These are phyloP conservation scores for Idaea aversata DNA, from an alignment of 2,888 invertebrate genomes.

Conservation along the genomic window DNA sequence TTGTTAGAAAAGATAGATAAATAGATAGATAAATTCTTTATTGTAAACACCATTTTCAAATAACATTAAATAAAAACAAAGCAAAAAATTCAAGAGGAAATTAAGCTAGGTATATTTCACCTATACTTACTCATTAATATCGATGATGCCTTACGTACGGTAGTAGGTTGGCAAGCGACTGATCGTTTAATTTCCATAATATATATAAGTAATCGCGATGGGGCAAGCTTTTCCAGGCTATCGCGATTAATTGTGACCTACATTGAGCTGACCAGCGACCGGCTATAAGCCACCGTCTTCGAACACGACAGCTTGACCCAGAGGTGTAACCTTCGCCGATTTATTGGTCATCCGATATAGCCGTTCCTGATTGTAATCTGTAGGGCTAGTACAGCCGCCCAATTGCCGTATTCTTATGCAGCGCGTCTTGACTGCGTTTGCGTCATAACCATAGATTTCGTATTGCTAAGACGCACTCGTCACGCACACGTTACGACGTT, in stretches of 20 bases:
- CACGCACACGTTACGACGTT: too few relatives aligned
- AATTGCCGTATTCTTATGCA: too few relatives aligned
- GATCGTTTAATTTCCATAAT: slow-evolving; percentile 63
- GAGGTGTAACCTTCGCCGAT: slow-evolving; percentile 44
- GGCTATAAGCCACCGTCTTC: slow-evolving; percentile 23
- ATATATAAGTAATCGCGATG: slow-evolving; percentile 50
- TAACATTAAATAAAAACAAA: too few relatives aligned
- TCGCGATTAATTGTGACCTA: slow-evolving; percentile 75
- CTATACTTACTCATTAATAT: neutral
- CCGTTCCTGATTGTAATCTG: slow-evolving; percentile 23
- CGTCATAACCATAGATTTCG: too few relatives aligned
- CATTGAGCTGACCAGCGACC: slow-evolving; percentile 46
- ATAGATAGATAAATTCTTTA: too few relatives aligned
- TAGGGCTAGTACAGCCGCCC: slow-evolving; percentile 2
- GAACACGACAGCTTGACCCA: slow-evolving; percentile 30
- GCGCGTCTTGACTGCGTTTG: too few relatives aligned
- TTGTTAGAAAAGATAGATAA: too few relatives aligned
- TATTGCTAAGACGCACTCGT: too few relatives aligned
- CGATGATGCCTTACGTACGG: slow-evolving; percentile 10
- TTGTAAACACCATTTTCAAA: too few relatives aligned
- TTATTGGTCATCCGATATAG: slow-evolving; percentile 37
- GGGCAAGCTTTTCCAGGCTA: slow-evolving; percentile 53
- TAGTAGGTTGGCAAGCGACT: slow-evolving; percentile 21
- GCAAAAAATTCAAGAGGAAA: too few relatives aligned
- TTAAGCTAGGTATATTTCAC: too few relatives aligned